These are phyloP conservation scores for Diplogasteroides magnus DNA, from an alignment of 1,140 invertebrate genomes.

Conservation along the genomic window DNA sequence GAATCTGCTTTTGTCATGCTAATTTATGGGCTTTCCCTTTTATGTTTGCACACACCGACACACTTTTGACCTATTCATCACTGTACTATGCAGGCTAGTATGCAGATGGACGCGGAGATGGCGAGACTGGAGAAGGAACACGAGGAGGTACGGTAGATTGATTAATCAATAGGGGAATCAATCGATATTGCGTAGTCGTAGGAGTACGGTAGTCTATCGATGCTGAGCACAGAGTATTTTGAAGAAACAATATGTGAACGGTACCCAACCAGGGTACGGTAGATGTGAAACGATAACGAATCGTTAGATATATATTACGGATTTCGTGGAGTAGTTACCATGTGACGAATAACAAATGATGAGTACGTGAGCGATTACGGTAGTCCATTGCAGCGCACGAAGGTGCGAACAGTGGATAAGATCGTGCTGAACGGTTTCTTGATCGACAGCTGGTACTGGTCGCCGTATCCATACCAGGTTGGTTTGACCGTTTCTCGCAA, in stretches of 20 bases:
- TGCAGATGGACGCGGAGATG: conserved; percentile 10
- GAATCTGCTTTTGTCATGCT: too few relatives aligned
- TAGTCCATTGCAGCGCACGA: conserved; percentile 25
- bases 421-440: conserved; percentile 1
- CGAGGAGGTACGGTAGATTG: conserved; percentile 10
- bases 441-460: conserved; percentile 54
- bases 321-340: neutral
- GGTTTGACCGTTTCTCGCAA: too few relatives aligned
- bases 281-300: neutral
- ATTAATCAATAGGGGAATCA: too few relatives aligned
- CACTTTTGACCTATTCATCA: too few relatives aligned
- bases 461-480: conserved; percentile 53
- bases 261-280: neutral
- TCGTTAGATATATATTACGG: neutral
- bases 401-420: conserved; percentile 14
- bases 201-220: too few relatives aligned
- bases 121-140: conserved; percentile 22
- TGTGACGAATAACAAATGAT: neutral
- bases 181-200: too few relatives aligned
- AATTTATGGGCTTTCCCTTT: too few relatives aligned
- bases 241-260: neutral
- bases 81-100: too few relatives aligned
- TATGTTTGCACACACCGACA: too few relatives aligned
- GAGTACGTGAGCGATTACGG: too few relatives aligned
- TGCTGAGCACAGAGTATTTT: neutral